Conservation (phyloP, 2,113 vertebrate species). For the Aphelocoma coerulescens region DNA sequence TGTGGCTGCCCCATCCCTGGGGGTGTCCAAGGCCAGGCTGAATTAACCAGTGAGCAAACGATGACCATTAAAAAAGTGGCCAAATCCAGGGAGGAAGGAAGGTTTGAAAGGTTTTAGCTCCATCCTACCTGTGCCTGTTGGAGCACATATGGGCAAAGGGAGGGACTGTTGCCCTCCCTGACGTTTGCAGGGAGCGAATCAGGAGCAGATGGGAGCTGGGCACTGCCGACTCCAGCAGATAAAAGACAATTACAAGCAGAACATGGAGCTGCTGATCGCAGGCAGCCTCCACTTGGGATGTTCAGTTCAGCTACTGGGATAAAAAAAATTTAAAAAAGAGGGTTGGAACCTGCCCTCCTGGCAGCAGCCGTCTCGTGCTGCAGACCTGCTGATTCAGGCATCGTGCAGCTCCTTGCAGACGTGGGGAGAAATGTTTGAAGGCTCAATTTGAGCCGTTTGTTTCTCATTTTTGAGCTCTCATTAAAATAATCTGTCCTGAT, state of each 20-base stretch:
- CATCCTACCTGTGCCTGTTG: neutral
- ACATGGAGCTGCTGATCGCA: constrained; percentile 20
- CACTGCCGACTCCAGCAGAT: constrained; percentile 5
- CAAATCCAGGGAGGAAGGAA: neutral
- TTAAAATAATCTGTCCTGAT: constrained; percentile 77
- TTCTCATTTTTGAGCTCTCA: constrained; percentile 65
- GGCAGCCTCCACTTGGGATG: neutral
- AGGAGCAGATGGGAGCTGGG: constrained; percentile 45
- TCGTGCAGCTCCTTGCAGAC: neutral
- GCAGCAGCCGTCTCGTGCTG: neutral
- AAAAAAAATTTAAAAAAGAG: neutral
- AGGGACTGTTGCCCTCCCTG: neutral
- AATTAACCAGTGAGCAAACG: neutral
- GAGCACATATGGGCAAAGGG: neutral
- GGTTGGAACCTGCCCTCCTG: neutral
- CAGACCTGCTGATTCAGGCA: constrained; percentile 64
- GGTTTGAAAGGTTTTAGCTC: neutral
- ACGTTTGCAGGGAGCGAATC: neutral
- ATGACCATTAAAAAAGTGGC: neutral
- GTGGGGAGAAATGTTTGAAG: neutral
- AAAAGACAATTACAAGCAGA: constrained; percentile 30
- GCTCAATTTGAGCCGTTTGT: constrained; percentile 70
- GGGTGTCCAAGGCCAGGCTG: neutral
- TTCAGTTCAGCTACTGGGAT: neutral
- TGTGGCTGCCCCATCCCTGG: neutral